Evolutionary conservation across 1,140 invertebrate genomes (phyloP).

Genomic region (Tetramorium alpestre): DNA sequence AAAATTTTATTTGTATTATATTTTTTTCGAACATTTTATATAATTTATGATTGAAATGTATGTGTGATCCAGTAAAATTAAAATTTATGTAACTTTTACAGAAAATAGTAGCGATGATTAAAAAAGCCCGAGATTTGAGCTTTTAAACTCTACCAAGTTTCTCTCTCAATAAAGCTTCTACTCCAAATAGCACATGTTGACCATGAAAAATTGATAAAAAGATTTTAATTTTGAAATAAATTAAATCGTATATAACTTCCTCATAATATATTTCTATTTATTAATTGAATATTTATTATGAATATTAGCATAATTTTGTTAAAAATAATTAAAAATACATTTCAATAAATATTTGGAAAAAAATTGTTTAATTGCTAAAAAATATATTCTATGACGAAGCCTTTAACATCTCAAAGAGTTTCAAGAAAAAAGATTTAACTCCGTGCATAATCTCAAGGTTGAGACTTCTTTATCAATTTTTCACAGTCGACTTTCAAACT

Average conservation of each 20-base stretch:
- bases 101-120: not conserved
- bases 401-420: not conserved
- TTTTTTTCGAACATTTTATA: not conserved
- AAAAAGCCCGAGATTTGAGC: not conserved
- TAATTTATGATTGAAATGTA: not conserved
- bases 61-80: not conserved
- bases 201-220: not conserved
- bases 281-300: not conserved
- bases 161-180: not conserved
- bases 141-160: not conserved
- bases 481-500: slow-evolving; percentile 12
- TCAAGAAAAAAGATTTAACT: not conserved
- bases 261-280: not conserved
- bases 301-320: not conserved
- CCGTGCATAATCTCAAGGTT: slow-evolving; percentile 15
- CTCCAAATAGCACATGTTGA: not conserved
- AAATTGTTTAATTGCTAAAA: not conserved
- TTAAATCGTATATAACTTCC: not conserved
- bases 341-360: not conserved
- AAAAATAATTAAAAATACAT: not conserved
- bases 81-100: not conserved
- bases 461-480: slow-evolving; percentile 10
- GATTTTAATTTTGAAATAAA: not conserved
- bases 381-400: not conserved
- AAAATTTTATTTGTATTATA: not conserved